Base-by-base conservation (phyloP, 1,140 invertebrate species). In the Bombus haemorrhoidalis region DNA sequence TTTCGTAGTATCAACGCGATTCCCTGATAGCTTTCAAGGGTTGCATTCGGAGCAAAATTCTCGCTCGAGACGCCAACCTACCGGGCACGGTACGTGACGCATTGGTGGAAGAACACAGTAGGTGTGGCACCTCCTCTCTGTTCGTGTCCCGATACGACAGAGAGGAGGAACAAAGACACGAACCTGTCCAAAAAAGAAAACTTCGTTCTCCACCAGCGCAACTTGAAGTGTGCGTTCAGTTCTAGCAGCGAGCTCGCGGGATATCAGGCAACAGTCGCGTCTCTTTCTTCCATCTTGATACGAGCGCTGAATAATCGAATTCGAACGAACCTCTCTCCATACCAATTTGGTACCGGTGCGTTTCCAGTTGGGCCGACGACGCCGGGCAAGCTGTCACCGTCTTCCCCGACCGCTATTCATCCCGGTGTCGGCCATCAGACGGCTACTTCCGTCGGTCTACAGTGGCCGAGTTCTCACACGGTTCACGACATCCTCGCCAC, bases 401-500 rank as follows among this genome's bases (percentile, higher is more conserved):
- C 92, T 81, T 94, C 91, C 83, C 94, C 92, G 76, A 91, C 87
- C 87, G 43, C 87, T 76, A 88, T 87, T 68, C 85, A 89, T 80
- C 87, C 41, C 85, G 86, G 85, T 34, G 80, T 77, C 90, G 47
- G 90, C 88, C 32, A 92, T 91, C 76, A 85, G 85, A 85, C 72
- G 90, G 89, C 89, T 89, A 96, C 97, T 82, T 97, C 97, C 91
- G 93, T 80, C 89, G 91, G 83, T 89, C 86, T 94, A 84, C 94
- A 94, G 57, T 96, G 95, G 96, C 96, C 96, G 53, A 96, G 95
- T 91, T 96, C 97, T 32, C 97, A 98, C 92, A 96, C 97, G 3
- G 97, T 98, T 9, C 96, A 96, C 80, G 97, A 98, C 91, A 97
- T 98, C 88, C 94, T 97, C 86, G 96, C 96, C 25, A 94, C 80